Percentiles rank a stretch among this genome's conserved stretches.
phyloP scores from a whole-genome alignment of 2,797 vertebrate species.

The Jordanella pulchra region DNA sequence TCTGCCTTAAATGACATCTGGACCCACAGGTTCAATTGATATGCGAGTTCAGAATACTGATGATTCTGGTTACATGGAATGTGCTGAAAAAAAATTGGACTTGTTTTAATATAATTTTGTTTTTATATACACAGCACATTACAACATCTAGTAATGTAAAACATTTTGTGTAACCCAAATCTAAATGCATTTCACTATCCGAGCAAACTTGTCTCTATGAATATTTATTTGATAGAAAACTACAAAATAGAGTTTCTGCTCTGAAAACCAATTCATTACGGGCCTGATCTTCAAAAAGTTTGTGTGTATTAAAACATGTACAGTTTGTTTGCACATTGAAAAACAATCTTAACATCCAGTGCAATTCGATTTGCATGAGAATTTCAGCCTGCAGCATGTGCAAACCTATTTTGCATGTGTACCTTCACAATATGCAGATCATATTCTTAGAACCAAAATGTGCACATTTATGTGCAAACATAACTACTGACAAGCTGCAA shows the following conservation, averaged over 20 bases:
- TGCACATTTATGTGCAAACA: no score
- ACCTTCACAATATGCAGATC: no score
- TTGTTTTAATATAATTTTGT: neutral
- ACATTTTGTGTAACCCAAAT: conserved; percentile 54
- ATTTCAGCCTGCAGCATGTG: no score
- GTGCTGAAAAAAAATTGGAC: neutral
- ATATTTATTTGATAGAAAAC: neutral
- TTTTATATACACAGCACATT: neutral
- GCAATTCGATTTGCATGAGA: no score
- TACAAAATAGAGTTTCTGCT: conserved; percentile 1
- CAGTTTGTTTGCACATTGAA: no score
- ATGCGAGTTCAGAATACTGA: conserved; percentile 36
- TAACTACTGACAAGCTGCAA: no score
- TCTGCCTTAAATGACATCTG: conserved; percentile 4
- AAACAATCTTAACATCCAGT: no score
- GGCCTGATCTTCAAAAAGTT: no score
- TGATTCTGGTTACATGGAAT: conserved; percentile 54
- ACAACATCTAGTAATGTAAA: neutral
- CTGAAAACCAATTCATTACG: conserved; percentile 3
- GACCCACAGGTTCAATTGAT: conserved; percentile 28
- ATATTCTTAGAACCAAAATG: no score
- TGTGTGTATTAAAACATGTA: no score
- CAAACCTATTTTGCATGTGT: no score
- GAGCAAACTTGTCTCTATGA: neutral
- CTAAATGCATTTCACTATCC: conserved; percentile 22